Evolutionary conservation across 2,888 invertebrate species (phyloP).

Genomic region (Nephrotoma appendiculata): DNA sequence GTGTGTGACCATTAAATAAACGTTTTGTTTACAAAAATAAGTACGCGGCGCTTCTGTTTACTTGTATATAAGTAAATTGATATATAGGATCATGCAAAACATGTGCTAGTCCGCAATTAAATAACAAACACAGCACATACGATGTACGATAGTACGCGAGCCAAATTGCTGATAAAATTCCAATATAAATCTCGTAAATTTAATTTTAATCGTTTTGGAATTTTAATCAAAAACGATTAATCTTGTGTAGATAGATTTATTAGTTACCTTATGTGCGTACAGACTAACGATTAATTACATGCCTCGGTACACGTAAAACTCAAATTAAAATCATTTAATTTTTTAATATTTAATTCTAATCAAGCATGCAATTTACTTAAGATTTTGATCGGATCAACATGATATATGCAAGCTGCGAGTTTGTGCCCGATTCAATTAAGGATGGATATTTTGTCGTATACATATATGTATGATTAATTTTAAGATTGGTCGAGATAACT

Average conservation of each 20-base stretch:
- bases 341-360: neutral
- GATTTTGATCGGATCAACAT: neutral
- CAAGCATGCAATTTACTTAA: neutral
- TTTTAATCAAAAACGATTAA: neutral
- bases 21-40: neutral
- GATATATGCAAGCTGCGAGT: neutral
- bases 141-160: neutral
- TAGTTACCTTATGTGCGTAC: neutral
- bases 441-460: neutral
- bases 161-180: neutral
- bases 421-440: neutral
- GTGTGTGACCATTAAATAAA: neutral
- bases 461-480: neutral
- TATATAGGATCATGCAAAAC: neutral
- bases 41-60: neutral
- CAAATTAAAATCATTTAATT: neutral
- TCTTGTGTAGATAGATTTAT: neutral
- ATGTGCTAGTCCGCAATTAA: neutral
- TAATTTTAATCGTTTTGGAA: neutral
- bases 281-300: neutral
- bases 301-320: neutral
- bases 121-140: neutral
- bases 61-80: neutral
- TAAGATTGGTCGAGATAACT: neutral
- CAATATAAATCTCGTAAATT: neutral